Conservation (phyloP, 2,797 vertebrate genomes). For the Arrhamphus sclerolepis region DNA sequence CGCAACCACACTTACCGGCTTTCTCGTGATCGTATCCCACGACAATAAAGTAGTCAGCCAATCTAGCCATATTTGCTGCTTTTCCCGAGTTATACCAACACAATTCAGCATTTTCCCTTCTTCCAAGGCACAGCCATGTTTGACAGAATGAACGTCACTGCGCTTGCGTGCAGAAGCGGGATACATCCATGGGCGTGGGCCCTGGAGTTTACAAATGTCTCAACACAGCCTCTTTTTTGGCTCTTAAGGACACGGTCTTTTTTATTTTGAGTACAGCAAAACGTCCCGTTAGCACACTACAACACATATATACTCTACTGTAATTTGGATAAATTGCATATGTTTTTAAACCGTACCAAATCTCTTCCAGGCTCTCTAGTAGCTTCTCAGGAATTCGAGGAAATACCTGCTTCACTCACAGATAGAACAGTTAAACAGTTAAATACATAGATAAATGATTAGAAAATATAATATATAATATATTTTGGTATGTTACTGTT, state of each 20-base stretch:
- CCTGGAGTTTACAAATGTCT: constrained; percentile 63
- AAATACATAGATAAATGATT: too few relatives aligned
- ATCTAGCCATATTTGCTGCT: constrained; percentile 90
- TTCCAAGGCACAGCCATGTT: constrained; percentile 95
- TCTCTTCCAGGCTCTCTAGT: too few relatives aligned
- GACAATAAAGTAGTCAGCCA: constrained; percentile 96
- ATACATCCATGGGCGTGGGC: constrained; percentile 82
- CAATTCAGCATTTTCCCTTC: constrained; percentile 94
- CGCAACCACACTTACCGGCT: constrained; percentile 84
- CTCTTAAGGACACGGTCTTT: not conserved
- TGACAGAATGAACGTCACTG: constrained; percentile 86
- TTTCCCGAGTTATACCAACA: constrained; percentile 78
- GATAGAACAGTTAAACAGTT: too few relatives aligned
- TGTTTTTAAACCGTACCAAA: too few relatives aligned
- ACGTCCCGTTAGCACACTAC: too few relatives aligned
- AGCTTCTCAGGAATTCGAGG: too few relatives aligned
- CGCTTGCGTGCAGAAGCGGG: constrained; percentile 84
- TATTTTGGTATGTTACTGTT: too few relatives aligned
- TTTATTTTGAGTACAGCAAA: not conserved
- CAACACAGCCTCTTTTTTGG: constrained; percentile 18
- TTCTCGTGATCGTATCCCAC: constrained; percentile 96
- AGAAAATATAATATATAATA: too few relatives aligned
- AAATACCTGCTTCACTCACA: too few relatives aligned
- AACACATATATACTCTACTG: too few relatives aligned
- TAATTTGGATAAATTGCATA: too few relatives aligned